phyloP scores from a whole-genome alignment of 2,113 vertebrate genomes.

The Alexandromys fortis region DNA sequence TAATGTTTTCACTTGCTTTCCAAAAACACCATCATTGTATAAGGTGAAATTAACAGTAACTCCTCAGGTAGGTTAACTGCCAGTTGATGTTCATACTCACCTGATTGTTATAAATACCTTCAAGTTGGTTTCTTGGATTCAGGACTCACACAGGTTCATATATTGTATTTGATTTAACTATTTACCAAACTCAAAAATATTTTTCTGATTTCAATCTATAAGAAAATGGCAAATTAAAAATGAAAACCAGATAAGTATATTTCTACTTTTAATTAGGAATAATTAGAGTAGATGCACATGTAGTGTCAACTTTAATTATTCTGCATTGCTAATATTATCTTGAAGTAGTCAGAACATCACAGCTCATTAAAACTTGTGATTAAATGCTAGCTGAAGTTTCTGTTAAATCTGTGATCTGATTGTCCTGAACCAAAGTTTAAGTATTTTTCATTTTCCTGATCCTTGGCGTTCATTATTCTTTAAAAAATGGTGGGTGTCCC shows the following conservation, averaged over 20 bases:
- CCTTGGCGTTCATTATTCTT: too few species aligned
- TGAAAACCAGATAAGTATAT: not conserved
- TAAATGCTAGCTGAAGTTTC: not conserved
- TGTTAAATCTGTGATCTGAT: conserved; percentile 6
- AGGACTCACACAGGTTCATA: not conserved
- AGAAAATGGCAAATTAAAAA: conserved; percentile 16
- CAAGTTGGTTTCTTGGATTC: not conserved
- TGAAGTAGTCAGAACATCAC: not conserved
- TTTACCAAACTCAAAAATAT: not conserved
- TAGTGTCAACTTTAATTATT: not conserved
- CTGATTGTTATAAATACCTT: not conserved
- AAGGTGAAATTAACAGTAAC: not conserved
- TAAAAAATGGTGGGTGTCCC: too few species aligned
- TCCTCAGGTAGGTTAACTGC: not conserved
- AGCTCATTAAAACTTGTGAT: conserved; percentile 34
- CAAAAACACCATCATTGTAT: not conserved
- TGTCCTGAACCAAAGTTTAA: not conserved
- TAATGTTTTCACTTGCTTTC: not conserved
- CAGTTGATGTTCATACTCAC: not conserved
- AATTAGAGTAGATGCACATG: not conserved
- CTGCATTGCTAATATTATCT: not conserved
- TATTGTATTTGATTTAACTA: not conserved
- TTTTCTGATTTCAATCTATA: not conserved
- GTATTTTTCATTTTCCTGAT: not conserved
- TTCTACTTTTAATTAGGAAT: not conserved